Base-by-base conservation (phyloP, 2,797 vertebrate genomes). In the Pangasius krempfi region DNA sequence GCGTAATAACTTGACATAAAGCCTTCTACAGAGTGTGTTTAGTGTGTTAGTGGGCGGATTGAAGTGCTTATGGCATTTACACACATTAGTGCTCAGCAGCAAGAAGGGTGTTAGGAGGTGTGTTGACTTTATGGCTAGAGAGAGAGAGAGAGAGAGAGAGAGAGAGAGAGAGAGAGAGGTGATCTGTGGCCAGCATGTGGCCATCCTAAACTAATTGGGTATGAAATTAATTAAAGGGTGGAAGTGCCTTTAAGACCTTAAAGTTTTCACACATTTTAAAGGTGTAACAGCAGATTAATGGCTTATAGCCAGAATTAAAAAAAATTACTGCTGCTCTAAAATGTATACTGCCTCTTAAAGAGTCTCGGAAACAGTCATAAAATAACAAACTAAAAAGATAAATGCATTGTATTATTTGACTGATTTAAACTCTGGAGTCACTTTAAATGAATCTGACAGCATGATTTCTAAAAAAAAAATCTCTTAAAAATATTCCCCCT, bases 11-110 rank as follows among this genome's bases (percentile, higher is more conserved):
- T 0, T 27, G 64, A 33, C 47, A 54, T 70, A 6, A 85, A 70
- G 30, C 83, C 83, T 37, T 2, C 40, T 50, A 70, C 44, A 33
- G 47, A 52, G 62, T 52, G 44, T 1, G 18, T 54, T 54, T 25
- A 25, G 83, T 33, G 47, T 70, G 83, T 85, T 72, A 85, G 56
- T 85, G 66, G 47, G 83, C 64, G 64, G 83, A 70, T 14, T 54
- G 64, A 85, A 70, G 83, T 97, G 97, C 98, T 98, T 98, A 98
- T 95, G 94, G 95, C 95, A 95, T 96, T 96, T 94, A 96, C 97
- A 96, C 94, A 94, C 94, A 95, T 94, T 95, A 94, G 95, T 92
- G 92, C 94, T 92, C 94, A 92, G 56, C 37, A 86, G 54, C 33
- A 52, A 86, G 58, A 50, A 64, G 58, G 73, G 60, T 83, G 81